A percentile compares a stretch with the other conserved stretches of the same genome.
These are phyloP conservation scores for Hypothenemus hampei DNA, from an alignment of 1,140 invertebrate genomes.

Conservation along the genomic window DNA sequence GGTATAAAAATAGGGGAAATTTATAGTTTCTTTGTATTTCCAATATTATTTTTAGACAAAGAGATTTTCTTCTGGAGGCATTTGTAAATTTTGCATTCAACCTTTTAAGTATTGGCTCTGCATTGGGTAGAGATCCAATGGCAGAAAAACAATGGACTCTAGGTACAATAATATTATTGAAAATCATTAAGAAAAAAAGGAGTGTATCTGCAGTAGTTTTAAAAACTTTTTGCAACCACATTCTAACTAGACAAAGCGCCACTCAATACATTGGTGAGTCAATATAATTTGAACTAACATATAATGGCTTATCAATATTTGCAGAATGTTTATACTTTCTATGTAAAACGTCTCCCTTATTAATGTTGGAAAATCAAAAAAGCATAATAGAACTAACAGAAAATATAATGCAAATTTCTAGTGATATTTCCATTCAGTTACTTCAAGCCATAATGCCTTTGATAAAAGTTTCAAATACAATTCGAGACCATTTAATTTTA, in stretches of 20 bases:
- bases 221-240: slow-evolving; percentile 47
- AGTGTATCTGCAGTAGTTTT: slow-evolving; percentile 48
- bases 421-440: slow-evolving; percentile 44
- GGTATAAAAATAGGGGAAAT: too few species aligned
- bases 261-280: slow-evolving; percentile 51
- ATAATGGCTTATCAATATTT: too few species aligned
- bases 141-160: slow-evolving; percentile 45
- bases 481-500: slow-evolving; percentile 52
- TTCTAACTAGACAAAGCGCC: slow-evolving; percentile 44
- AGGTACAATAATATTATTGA: slow-evolving; percentile 50
- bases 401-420: slow-evolving; percentile 47
- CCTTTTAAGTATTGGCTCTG: slow-evolving; percentile 45
- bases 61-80: slow-evolving; percentile 51
- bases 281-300: neutral
- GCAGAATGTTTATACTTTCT: slow-evolving; percentile 52
- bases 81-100: slow-evolving; percentile 52
- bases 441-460: slow-evolving; percentile 51
- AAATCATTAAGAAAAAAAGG: slow-evolving; percentile 49
- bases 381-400: slow-evolving; percentile 50
- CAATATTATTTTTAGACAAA: slow-evolving; percentile 45
- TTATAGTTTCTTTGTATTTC: too few species aligned
- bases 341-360: slow-evolving; percentile 46
- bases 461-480: slow-evolving; percentile 45
- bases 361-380: slow-evolving; percentile 48
- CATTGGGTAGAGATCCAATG: slow-evolving; percentile 37